Evolutionary conservation across 2,113 vertebrate species (phyloP).

Genomic region (Glaucomys volans): DNA sequence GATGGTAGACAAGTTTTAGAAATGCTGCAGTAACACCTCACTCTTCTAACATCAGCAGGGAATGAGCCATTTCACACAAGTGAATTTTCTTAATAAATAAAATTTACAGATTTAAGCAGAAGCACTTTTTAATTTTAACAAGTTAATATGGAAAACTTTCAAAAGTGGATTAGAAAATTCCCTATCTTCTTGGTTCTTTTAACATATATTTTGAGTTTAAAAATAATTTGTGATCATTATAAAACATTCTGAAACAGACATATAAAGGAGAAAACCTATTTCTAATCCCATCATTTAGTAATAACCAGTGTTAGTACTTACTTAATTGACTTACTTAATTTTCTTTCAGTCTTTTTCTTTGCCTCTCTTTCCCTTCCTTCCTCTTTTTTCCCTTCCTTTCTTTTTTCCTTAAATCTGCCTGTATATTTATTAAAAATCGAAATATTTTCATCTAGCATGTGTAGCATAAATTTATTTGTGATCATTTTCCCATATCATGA

Average conservation of each 20-base stretch:
- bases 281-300: neutral
- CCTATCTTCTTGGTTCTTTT: conserved; percentile 34
- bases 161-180: conserved; percentile 55
- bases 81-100: conserved; percentile 68
- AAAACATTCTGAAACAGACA: conserved; percentile 56
- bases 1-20: conserved; percentile 72
- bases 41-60: conserved; percentile 54
- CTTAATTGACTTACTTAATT: neutral
- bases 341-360: neutral
- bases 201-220: conserved; percentile 60
- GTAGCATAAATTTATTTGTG: neutral
- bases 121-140: conserved; percentile 62
- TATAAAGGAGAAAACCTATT: conserved; percentile 16
- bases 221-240: conserved; percentile 52
- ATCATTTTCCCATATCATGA: neutral
- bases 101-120: conserved; percentile 61
- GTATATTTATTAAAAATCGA: conserved; percentile 2
- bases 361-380: accelerated
- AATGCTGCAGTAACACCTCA: conserved; percentile 58
- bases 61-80: conserved; percentile 55
- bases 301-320: neutral
- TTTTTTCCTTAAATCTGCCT: neutral
- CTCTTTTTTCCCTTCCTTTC: accelerated
- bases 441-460: neutral
- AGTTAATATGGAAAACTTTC: conserved; percentile 52